Conservation (phyloP, 2,797 vertebrate genomes). For the Halcyon leucocephala region DNA sequence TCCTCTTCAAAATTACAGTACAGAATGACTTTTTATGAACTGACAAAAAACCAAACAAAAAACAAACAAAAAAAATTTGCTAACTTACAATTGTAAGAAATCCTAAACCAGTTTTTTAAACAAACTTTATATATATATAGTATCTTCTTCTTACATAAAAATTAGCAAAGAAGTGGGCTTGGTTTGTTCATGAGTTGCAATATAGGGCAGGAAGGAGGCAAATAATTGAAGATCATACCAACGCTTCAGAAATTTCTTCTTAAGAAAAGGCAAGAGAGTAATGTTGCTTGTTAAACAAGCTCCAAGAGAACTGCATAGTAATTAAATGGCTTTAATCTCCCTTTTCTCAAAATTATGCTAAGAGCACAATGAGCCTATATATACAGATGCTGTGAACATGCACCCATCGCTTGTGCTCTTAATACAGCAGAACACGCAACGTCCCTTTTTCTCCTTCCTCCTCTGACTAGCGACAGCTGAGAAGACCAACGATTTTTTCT, state of each 20-base stretch:
- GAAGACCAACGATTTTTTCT: background rate
- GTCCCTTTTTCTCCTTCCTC: background rate
- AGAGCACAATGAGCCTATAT: too few relatives aligned
- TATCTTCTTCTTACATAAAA: background rate
- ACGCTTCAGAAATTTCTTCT: background rate
- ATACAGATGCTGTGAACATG: too few relatives aligned
- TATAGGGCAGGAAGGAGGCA: background rate
- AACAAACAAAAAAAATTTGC: background rate
- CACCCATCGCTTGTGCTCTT: too few relatives aligned
- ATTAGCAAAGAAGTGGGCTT: background rate
- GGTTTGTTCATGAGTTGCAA: background rate
- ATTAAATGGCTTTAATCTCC: too few relatives aligned
- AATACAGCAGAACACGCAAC: background rate
- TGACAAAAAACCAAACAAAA: background rate
- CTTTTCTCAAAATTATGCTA: too few relatives aligned
- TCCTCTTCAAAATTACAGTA: background rate
- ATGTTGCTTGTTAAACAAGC: too few relatives aligned
- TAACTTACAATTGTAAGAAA: background rate
- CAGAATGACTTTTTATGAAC: background rate
- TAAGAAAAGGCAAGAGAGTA: background rate
- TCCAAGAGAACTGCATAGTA: too few relatives aligned
- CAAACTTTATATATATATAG: background rate
- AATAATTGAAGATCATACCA: background rate
- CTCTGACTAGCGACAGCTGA: background rate
- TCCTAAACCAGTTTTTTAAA: background rate